Conservation (phyloP, 2,888 invertebrate genomes). For the Nomada flava region DNA sequence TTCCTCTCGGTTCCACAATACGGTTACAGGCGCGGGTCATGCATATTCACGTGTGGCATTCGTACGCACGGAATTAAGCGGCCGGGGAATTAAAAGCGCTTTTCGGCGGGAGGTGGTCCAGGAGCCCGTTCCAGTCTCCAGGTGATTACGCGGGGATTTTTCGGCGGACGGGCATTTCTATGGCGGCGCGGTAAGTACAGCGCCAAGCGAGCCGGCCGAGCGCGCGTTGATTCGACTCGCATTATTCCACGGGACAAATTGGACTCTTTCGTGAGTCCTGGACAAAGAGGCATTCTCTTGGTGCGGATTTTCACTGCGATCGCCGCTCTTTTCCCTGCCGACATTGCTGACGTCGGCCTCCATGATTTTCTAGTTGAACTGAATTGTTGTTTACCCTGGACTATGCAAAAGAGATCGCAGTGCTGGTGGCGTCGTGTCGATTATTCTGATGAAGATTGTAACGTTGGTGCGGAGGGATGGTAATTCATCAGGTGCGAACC, state of each 20-base stretch:
- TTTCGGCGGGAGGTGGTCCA: conserved; percentile 63
- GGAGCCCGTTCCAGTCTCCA: conserved; percentile 42
- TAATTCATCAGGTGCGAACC: neutral
- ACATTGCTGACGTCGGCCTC: neutral
- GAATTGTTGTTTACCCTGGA: no score
- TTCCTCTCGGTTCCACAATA: conserved; percentile 19
- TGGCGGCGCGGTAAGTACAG: conserved; percentile 56
- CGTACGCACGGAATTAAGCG: conserved; percentile 72
- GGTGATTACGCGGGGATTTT: conserved; percentile 61
- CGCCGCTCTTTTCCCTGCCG: neutral
- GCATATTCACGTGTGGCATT: conserved; percentile 76
- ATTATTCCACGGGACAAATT: conserved; percentile 56
- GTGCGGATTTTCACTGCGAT: neutral
- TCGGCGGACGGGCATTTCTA: conserved; percentile 56
- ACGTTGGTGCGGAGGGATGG: no score
- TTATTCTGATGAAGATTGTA: neutral
- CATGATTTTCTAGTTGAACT: no score
- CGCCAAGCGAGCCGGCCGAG: conserved; percentile 30
- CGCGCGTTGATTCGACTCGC: conserved; percentile 52
- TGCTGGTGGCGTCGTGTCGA: neutral
- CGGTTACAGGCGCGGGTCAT: conserved; percentile 63
- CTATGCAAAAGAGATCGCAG: no score
- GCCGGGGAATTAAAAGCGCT: conserved; percentile 75
- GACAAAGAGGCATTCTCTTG: conserved; percentile 19
- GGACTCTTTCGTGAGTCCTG: conserved; percentile 38